Evolutionary conservation across 2,888 invertebrate species (phyloP).

Genomic region (Chironomus riparius): DNA sequence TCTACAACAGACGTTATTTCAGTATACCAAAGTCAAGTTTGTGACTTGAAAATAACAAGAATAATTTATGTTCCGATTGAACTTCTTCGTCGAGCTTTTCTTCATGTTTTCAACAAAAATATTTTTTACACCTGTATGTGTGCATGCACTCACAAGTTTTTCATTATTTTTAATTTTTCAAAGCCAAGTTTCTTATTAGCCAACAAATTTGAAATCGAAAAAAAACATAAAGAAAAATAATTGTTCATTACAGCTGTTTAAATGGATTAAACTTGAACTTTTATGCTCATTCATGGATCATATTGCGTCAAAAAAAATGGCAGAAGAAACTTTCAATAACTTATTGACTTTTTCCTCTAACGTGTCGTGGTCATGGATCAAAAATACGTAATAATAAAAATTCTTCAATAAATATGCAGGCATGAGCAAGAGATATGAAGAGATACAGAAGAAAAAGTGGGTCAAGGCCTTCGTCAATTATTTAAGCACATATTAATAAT

Average conservation of each 20-base stretch:
- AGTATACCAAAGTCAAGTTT: no score
- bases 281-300: neutral
- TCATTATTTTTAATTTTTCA: neutral
- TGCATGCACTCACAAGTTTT: no score
- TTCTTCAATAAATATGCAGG: no score
- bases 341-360: neutral
- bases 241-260: neutral
- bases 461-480: neutral
- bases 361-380: no score
- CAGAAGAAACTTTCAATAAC: neutral
- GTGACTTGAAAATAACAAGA: no score
- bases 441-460: neutral
- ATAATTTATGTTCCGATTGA: neutral
- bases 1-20: no score
- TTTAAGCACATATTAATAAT: neutral
- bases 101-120: neutral
- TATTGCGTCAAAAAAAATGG: neutral
- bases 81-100: neutral
- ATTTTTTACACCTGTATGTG: no score
- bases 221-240: neutral
- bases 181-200: neutral
- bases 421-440: neutral
- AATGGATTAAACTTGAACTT: neutral
- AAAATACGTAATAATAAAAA: no score
- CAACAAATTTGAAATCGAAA: neutral